A percentile compares a stretch with the other conserved stretches of the same genome.
phyloP scores from a whole-genome alignment of 1,140 invertebrate species.

The Drosophila jambulina region DNA sequence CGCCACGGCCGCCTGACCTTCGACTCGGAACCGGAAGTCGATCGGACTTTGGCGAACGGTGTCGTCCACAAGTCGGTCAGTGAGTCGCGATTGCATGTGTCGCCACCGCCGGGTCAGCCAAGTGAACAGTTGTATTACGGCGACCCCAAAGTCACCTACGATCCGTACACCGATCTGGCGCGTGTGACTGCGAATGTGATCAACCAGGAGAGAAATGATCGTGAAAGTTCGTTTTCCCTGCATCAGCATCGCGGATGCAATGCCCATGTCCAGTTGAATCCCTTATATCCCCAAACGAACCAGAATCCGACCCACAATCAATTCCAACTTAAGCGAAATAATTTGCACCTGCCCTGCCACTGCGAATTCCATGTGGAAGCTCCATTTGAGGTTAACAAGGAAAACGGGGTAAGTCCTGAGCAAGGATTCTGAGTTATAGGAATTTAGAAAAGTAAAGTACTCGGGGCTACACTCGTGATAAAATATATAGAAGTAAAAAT shows the following conservation, averaged over 20 bases:
- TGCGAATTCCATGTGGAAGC: conserved; percentile 65
- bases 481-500: neutral
- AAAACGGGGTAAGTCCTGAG: conserved; percentile 68
- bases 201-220: conserved; percentile 10
- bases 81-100: conserved; percentile 41
- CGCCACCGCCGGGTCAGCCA: neutral
- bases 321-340: conserved; percentile 5
- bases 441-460: neutral
- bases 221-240: conserved; percentile 30
- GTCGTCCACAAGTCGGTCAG: conserved; percentile 37
- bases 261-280: conserved; percentile 3
- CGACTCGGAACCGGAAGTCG: conserved; percentile 28
- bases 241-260: conserved; percentile 33
- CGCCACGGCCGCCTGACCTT: conserved; percentile 66
- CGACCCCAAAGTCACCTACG: conserved; percentile 22
- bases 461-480: neutral
- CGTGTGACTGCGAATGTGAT: conserved; percentile 41
- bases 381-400: conserved; percentile 38
- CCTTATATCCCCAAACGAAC: neutral
- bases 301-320: neutral
- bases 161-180: conserved; percentile 35
- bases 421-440: neutral
- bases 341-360: conserved; percentile 34
- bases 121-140: conserved; percentile 12
- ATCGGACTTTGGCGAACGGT: neutral